Conservation (phyloP, 1,140 invertebrate species). For the Doryteuthis pealeii region DNA sequence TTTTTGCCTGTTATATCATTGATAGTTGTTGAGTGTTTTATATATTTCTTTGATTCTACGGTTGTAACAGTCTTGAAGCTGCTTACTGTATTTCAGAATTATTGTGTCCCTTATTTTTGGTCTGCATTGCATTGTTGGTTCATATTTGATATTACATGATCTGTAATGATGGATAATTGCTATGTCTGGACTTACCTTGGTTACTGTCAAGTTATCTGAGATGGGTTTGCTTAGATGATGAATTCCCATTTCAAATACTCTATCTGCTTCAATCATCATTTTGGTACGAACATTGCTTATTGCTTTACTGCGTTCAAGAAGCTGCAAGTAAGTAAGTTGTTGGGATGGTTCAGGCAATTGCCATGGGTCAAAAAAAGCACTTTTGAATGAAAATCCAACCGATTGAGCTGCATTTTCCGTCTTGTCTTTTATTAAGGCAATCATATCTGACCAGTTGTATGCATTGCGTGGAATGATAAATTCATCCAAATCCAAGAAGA, state of each 20-base stretch:
- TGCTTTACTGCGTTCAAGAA: constrained; percentile 33
- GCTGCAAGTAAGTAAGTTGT: constrained; percentile 34
- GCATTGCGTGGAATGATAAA: constrained; percentile 48
- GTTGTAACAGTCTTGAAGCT: constrained; percentile 34
- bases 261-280: constrained; percentile 44
- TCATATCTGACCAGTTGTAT: constrained; percentile 34
- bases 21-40: background rate
- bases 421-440: constrained; percentile 17
- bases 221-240: constrained; percentile 53
- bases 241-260: constrained; percentile 55
- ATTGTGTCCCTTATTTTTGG: constrained; percentile 31
- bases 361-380: constrained; percentile 52
- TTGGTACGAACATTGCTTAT: constrained; percentile 48
- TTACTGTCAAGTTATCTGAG: constrained; percentile 22
- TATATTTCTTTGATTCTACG: constrained; percentile 27
- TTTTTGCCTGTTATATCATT: no score
- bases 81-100: constrained; percentile 40
- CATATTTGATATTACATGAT: constrained; percentile 41
- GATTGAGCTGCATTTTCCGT: constrained; percentile 13
- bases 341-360: constrained; percentile 27
- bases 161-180: constrained; percentile 91
- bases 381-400: constrained; percentile 48
- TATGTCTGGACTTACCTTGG: constrained; percentile 64
- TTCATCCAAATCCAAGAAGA: constrained; percentile 59
- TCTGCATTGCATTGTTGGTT: constrained; percentile 45